phyloP scores from a whole-genome alignment of 1,140 invertebrate genomes.

The Drosophila malerkotliana region DNA sequence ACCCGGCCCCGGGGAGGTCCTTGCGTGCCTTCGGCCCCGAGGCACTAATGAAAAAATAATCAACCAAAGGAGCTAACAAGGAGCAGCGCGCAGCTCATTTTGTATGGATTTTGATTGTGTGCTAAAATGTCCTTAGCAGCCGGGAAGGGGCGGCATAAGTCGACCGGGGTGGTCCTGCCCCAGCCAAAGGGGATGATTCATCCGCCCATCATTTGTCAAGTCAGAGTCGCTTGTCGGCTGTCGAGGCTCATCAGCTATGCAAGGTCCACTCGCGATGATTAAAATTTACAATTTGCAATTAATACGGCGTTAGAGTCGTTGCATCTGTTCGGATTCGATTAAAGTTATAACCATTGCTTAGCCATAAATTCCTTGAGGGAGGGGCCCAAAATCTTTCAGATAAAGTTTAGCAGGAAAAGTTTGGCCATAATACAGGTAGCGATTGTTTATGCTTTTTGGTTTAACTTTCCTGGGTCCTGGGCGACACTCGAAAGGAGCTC shows the following conservation, averaged over 20 bases:
- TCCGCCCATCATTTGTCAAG: slow-evolving; percentile 68
- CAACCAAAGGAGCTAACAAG: slow-evolving; percentile 50
- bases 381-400: neutral
- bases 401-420: slow-evolving; percentile 40
- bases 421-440: slow-evolving; percentile 60
- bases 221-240: slow-evolving; percentile 10
- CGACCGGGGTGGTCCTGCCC: neutral
- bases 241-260: slow-evolving; percentile 27
- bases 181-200: slow-evolving; percentile 46
- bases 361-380: slow-evolving; percentile 11
- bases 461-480: slow-evolving; percentile 15
- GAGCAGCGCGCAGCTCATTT: slow-evolving; percentile 62
- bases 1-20: slow-evolving; percentile 22
- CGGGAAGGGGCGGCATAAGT: neutral
- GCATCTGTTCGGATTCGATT: slow-evolving; percentile 21
- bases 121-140: slow-evolving; percentile 41
- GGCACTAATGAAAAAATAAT: slow-evolving; percentile 79
- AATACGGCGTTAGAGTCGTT: slow-evolving; percentile 2
- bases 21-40: slow-evolving; percentile 29
- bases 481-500: slow-evolving; percentile 19
- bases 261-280: slow-evolving; percentile 39
- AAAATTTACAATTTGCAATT: slow-evolving; percentile 43
- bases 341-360: slow-evolving; percentile 1
- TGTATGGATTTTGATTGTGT: slow-evolving; percentile 78
- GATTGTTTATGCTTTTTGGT: slow-evolving; percentile 65